Evolutionary conservation across 2,797 vertebrate species (phyloP).

Genomic region (Enteromius argenteus): DNA sequence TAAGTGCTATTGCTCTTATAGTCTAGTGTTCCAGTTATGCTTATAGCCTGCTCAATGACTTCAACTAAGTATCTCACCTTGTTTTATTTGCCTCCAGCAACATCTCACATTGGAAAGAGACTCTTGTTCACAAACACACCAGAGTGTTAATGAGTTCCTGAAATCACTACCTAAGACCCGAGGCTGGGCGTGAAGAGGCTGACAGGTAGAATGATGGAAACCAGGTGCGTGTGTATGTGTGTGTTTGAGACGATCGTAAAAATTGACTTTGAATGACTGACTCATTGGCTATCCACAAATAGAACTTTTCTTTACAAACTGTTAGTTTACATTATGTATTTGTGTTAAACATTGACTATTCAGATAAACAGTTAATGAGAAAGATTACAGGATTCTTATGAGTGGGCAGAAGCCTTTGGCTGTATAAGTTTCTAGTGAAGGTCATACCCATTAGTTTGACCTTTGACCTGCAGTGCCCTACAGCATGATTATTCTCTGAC

Average conservation of each 20-base stretch:
- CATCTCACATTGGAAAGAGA: constrained; percentile 69
- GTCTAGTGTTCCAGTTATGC: constrained; percentile 53
- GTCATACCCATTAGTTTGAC: constrained; percentile 37
- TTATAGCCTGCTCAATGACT: constrained; percentile 61
- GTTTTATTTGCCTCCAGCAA: constrained; percentile 70
- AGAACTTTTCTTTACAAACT: background rate
- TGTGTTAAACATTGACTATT: constrained; percentile 5
- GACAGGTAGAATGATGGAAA: constrained; percentile 41
- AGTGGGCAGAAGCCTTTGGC: constrained; percentile 42
- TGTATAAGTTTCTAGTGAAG: constrained; percentile 27
- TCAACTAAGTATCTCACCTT: constrained; percentile 72
- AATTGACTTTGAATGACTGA: background rate
- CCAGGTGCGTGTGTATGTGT: constrained; percentile 11
- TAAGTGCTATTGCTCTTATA: background rate
- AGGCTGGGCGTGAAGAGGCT: constrained; percentile 50
- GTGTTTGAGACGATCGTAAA: background rate
- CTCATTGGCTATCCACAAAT: background rate
- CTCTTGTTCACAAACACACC: constrained; percentile 65
- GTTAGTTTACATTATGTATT: background rate
- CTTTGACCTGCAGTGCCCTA: constrained; percentile 2
- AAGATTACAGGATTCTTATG: background rate
- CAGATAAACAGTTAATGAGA: constrained; percentile 3
- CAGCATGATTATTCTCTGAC: constrained; percentile 17
- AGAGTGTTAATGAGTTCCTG: constrained; percentile 74
- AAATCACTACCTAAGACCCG: constrained; percentile 62